Conservation (phyloP, 2,113 vertebrate species). For the Mesitornis unicolor region DNA sequence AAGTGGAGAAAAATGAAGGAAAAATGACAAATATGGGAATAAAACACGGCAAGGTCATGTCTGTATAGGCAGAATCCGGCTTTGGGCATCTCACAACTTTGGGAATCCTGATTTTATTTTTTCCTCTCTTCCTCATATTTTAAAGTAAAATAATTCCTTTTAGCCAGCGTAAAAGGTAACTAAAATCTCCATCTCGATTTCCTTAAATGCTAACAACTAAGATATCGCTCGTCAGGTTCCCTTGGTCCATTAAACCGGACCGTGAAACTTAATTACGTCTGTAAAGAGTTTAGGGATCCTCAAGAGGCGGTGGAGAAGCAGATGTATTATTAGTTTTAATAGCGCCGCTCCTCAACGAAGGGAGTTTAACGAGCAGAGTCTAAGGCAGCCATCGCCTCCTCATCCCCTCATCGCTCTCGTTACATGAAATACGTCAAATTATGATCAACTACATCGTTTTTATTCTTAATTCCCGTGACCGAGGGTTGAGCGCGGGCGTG, state of each 20-base stretch:
- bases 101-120: not conserved
- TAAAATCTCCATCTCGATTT: not conserved
- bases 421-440: accelerated
- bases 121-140: not conserved
- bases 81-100: not conserved
- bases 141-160: not conserved
- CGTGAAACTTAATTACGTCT: not conserved
- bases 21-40: accelerated
- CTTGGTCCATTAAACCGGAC: not conserved
- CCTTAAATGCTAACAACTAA: not conserved
- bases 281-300: not conserved
- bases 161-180: not conserved
- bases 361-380: not conserved
- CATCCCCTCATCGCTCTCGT: accelerated
- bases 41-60: accelerated
- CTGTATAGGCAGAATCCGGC: accelerated
- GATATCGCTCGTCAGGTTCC: not conserved
- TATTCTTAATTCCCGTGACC: no score
- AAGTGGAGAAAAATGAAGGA: not conserved
- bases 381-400: not conserved
- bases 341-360: accelerated
- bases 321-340: not conserved
- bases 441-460: no score
- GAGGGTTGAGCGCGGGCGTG: not conserved
- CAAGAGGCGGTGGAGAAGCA: not conserved